Evolutionary conservation across 2,888 invertebrate genomes (phyloP), one percentile per base, ranked within the genome.

Genomic region (Phyllotreta cruciferae): DNA sequence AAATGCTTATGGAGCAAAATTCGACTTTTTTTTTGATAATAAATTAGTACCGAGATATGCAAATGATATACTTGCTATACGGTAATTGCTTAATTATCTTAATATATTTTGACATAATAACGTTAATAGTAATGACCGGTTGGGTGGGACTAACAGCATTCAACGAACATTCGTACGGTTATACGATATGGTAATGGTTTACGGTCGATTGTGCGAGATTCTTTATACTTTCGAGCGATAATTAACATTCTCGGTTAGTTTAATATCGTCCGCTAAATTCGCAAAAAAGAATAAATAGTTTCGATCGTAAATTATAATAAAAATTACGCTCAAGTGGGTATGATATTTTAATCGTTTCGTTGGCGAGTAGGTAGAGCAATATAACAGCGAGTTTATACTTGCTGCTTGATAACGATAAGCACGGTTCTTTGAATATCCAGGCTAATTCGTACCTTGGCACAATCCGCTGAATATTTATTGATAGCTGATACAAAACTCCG

Each of bases 91-190:
- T 47, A 37, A 38, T 47, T 47, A 56, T 41, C 24, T 41, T 54
- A 41, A 54, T 14, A 37, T 54, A 54, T 56, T 56, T 57, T 47
- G 49, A 49, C 41, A 49, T 49, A 49, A 57, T 57, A 47, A 24
- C 39, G 24, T 9, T 39, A 10, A 49, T 57, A 57, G 9, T 56
- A 47, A 38, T 47, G 37, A 37, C 38, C 38, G 38, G 24, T 47
- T 57, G 45, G 44, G 24, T 38, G 47, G 47, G 45, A 24, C 7
- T 38, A 14, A 36, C 35, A 10, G 4, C 35, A 35, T 6, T 35
- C 8, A 6, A 11, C 24, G 4, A 3, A 24, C 36, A 35, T 49
- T 35, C 49, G 11, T 49, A 49, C 24, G 47, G 47, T 49, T 35
- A 49, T 24, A 35, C 11, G 11, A n/a, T 8, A 34, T 47, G 47